These are phyloP conservation scores for Griposia aprilina DNA, from an alignment of 2,888 invertebrate species.

Conservation along the genomic window DNA sequence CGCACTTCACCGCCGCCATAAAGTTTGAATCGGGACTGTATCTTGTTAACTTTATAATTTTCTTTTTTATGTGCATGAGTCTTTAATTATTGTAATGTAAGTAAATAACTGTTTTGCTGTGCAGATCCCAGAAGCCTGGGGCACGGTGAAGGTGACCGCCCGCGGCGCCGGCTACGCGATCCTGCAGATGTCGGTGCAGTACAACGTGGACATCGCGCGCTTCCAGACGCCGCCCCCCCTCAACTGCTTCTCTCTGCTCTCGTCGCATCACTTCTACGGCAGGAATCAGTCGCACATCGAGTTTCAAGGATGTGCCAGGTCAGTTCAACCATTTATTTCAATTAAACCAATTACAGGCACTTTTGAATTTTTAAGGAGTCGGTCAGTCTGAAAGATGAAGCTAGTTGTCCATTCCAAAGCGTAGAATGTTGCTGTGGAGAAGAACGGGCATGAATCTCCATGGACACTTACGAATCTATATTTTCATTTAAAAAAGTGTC, in stretches of 20 bases:
- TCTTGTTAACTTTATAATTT: too few relatives aligned
- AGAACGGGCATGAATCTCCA: neutral
- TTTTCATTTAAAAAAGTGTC: too few relatives aligned
- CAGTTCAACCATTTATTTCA: neutral
- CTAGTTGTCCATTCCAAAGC: neutral
- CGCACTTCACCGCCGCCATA: too few relatives aligned
- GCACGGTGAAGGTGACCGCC: slow-evolving; percentile 97
- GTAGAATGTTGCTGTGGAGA: neutral
- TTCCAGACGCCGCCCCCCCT: slow-evolving; percentile 96
- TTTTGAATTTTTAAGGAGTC: neutral
- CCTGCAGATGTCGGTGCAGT: slow-evolving; percentile 97
- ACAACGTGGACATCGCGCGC: slow-evolving; percentile 96
- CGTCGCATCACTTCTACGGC: slow-evolving; percentile 95
- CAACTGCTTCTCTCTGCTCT: slow-evolving; percentile 94
- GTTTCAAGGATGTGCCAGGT: slow-evolving; percentile 94
- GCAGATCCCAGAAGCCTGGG: slow-evolving; percentile 97
- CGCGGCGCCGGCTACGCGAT: slow-evolving; percentile 98
- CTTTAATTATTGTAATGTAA: neutral
- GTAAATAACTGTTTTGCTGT: neutral
- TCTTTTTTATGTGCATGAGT: neutral
- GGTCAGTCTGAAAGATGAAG: neutral
- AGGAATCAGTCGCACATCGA: slow-evolving; percentile 98
- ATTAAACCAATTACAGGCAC: neutral
- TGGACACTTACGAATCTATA: neutral
- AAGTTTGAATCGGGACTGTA: too few relatives aligned